Evolutionary conservation across 2,113 vertebrate genomes (phyloP).

Genomic region (Verasper variegatus): DNA sequence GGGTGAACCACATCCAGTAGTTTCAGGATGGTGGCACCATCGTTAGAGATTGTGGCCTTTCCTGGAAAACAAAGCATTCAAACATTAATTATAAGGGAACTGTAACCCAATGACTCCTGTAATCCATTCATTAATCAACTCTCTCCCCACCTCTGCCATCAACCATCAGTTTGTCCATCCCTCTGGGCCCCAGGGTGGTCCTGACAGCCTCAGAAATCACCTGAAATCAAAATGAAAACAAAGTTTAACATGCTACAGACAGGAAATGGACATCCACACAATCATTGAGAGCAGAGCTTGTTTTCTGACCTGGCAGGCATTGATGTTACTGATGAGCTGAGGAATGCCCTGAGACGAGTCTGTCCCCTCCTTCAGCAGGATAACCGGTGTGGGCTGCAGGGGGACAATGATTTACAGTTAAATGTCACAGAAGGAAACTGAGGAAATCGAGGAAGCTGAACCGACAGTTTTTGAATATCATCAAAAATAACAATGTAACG

Average conservation of each 20-base stretch:
- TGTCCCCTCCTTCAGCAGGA: constrained; percentile 97
- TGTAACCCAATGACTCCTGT: background rate
- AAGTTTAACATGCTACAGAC: fast-evolving
- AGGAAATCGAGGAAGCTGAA: background rate
- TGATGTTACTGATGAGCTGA: constrained; percentile 98
- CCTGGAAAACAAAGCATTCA: constrained; percentile 77
- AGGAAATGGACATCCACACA: background rate
- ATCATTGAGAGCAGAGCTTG: fast-evolving
- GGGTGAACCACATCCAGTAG: constrained; percentile 97
- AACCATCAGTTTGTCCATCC: constrained; percentile 99
- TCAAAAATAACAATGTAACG: too few species aligned
- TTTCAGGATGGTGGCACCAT: constrained; percentile 97
- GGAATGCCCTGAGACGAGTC: constrained; percentile 96
- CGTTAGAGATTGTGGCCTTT: constrained; percentile 98
- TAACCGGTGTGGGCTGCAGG: constrained; percentile 90
- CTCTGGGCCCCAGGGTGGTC: constrained; percentile 95
- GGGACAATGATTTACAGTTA: background rate
- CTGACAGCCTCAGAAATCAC: constrained; percentile 95
- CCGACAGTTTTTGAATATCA: background rate
- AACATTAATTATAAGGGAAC: background rate
- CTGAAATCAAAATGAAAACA: constrained; percentile 73
- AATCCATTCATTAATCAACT: background rate
- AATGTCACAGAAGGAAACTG: background rate
- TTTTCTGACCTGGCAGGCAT: constrained; percentile 88
- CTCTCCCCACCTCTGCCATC: constrained; percentile 88